These are phyloP conservation scores for Odontamblyopus lacepedii DNA, from an alignment of 2,797 vertebrate species.

Conservation along the genomic window DNA sequence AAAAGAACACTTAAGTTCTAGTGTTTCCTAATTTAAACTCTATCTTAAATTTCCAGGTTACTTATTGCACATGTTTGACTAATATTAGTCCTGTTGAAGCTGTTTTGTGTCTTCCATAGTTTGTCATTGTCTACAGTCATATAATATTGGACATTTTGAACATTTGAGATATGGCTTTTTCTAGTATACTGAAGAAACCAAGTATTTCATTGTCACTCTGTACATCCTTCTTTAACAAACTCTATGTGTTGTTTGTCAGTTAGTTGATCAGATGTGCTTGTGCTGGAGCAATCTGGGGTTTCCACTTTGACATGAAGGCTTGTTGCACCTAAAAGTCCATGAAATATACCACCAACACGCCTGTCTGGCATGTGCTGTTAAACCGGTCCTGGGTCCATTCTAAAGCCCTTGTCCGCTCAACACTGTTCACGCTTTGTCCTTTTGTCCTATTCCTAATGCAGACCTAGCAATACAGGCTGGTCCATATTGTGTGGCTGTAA, in stretches of 20 bases:
- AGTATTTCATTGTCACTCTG: neutral
- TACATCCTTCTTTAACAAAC: neutral
- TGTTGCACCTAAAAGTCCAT: conserved; percentile 21
- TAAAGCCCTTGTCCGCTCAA: conserved; percentile 66
- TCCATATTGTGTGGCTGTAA: conserved; percentile 65
- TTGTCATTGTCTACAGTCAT: neutral
- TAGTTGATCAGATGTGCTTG: neutral
- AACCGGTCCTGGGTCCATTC: conserved; percentile 53
- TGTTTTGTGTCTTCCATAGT: neutral
- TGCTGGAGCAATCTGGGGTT: neutral
- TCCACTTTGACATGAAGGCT: neutral
- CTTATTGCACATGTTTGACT: neutral
- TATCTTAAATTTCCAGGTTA: neutral
- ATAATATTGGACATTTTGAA: neutral
- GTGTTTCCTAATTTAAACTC: neutral
- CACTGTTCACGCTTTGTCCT: conserved; percentile 68
- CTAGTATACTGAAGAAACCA: neutral
- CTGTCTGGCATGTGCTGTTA: conserved; percentile 40
- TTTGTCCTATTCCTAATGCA: conserved; percentile 70
- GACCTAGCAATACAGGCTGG: conserved; percentile 66
- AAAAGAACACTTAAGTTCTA: neutral
- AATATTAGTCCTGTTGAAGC: neutral
- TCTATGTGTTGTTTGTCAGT: neutral
- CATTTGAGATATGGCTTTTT: neutral
- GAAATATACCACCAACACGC: conserved; percentile 13